Evolutionary conservation across 2,888 invertebrate genomes (phyloP), one percentile per base, ranked within the genome.

Genomic region (Cyrtodaria siliqua): DNA sequence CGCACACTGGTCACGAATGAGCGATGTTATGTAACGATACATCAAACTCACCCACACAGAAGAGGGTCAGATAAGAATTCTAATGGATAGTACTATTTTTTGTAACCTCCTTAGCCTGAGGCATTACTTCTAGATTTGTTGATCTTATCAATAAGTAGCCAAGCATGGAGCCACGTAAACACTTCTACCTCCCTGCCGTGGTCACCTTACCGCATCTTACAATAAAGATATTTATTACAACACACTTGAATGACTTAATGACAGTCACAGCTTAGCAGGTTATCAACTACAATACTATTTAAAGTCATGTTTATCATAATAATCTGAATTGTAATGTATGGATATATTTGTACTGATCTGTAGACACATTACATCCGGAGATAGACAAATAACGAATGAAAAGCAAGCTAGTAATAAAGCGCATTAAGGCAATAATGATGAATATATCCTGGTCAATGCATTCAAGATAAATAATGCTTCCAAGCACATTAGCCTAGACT

Each of bases 111-210:
- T 61, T 56, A 27, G 69, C 75, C 75, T 42, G 40, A n/a, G 56
- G 66, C 64, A 6, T 44, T 42, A 47, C 40, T 52, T 55, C 72
- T 60, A 72, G 64, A 72, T 60, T 27, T 29, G 33, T 26, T 42
- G 75, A 75, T 75, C n/a, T 40, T 75, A 75, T 75, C 75, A 53
- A 53, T 57, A 61, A 66, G 64, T 44, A 59, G 60, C 70, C 66
- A 70, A 52, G 57, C 70, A 70, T 61, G 75, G 64, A 73, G 50
- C n/a, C 27, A 26, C 9, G 38, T 12, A 57, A 29, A 18, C 12
- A 49, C 33, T 33, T n/a, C n/a, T n/a, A n/a, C n/a, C n/a, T n/a
- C n/a, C n/a, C 33, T 33, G 12, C 33, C 12, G 33, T 33, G 67
- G 67, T 59, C 67, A 59, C 67, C n/a, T 53, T 4, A 53, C 26